phyloP scores from a whole-genome alignment of 2,113 vertebrate genomes.

The Cepphus grylle region DNA sequence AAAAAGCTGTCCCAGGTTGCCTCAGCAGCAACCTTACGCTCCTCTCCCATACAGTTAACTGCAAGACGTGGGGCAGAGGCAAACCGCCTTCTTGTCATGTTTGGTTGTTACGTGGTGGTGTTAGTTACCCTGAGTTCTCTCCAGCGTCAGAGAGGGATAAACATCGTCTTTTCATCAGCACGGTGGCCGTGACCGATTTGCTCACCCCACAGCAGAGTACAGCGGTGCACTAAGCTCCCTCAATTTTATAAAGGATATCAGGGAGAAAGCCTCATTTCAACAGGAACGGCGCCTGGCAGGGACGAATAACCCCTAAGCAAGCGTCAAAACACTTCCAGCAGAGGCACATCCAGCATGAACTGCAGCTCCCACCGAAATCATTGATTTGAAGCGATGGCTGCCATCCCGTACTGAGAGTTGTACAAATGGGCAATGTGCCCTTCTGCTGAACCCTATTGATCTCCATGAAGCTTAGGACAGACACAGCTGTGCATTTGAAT shows the following conservation, averaged over 20 bases:
- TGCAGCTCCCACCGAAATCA: background rate
- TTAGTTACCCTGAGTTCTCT: background rate
- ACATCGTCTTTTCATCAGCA: background rate
- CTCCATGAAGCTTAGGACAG: background rate
- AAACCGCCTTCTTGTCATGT: background rate
- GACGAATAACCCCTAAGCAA: background rate
- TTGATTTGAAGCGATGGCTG: background rate
- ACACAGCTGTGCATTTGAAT: background rate
- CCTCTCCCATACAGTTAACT: background rate
- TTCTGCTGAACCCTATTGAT: slow-evolving; percentile 19
- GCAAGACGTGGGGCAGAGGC: background rate
- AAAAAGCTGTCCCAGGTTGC: background rate
- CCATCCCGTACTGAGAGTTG: background rate
- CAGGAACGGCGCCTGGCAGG: background rate
- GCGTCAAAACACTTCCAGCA: background rate
- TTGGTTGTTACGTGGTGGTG: background rate
- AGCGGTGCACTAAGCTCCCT: background rate
- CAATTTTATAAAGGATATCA: background rate
- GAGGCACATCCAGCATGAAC: background rate
- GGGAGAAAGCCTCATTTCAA: background rate
- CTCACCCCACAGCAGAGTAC: background rate
- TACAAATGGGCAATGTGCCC: background rate
- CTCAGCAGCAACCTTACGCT: background rate
- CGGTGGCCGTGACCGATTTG: accelerated
- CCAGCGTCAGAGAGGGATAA: background rate